Conservation (phyloP, 2,888 invertebrate species). For the Eumerus sabulonum region DNA sequence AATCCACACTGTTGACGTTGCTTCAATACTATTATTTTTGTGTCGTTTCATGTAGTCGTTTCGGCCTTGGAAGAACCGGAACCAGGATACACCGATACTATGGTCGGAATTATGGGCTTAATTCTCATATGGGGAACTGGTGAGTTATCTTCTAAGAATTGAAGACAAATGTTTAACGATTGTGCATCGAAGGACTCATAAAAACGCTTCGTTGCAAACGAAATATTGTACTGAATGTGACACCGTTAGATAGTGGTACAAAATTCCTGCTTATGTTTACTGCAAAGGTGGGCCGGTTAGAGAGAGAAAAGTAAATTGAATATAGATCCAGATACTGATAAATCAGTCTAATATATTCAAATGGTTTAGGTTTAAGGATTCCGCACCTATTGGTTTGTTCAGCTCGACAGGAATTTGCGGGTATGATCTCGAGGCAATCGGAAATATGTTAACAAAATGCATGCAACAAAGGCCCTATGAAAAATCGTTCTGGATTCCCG, state of each 20-base stretch:
- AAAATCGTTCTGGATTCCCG: conserved; percentile 34
- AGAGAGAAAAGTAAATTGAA: conserved; percentile 67
- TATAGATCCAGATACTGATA: neutral
- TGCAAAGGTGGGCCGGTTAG: conserved; percentile 48
- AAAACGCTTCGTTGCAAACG: neutral
- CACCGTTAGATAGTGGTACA: conserved; percentile 72
- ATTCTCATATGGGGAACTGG: conserved; percentile 72
- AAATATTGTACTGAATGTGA: conserved; percentile 69
- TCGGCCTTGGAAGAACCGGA: conserved; percentile 72
- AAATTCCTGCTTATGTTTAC: conserved; percentile 72
- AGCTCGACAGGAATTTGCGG: no score
- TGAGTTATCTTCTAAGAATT: neutral
- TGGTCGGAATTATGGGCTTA: conserved; percentile 73
- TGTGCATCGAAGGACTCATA: conserved; percentile 3
- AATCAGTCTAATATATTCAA: neutral
- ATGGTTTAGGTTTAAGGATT: conserved; percentile 16
- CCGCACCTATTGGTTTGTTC: conserved; percentile 31
- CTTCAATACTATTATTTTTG: no score
- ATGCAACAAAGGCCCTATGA: neutral
- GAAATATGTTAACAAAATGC: no score
- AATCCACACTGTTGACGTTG: neutral
- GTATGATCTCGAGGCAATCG: no score
- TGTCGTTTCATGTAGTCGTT: conserved; percentile 65
- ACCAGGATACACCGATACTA: conserved; percentile 72
- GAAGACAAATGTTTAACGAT: neutral